Conservation (phyloP, 2,888 invertebrate species). For the Odontocolon sp. region DNA sequence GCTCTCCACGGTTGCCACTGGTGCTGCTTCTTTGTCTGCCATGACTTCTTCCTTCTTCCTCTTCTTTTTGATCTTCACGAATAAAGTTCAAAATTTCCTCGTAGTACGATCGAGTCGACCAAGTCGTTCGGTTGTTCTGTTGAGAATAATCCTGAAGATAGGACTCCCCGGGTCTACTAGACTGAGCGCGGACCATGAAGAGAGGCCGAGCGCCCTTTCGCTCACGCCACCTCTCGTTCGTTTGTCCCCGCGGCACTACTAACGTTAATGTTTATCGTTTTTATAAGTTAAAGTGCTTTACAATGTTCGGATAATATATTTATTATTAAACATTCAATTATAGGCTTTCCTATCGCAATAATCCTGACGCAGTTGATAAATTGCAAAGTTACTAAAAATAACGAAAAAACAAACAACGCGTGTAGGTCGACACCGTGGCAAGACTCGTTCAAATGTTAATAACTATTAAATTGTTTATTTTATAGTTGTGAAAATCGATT, state of each 20-base stretch:
- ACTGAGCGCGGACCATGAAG: conserved; percentile 72
- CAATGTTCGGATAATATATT: too few species aligned
- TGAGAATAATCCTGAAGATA: conserved; percentile 2
- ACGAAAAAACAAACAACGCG: too few species aligned
- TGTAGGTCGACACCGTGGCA: too few species aligned
- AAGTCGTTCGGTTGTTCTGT: neutral
- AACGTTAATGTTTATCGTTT: conserved; percentile 37
- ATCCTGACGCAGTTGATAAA: too few species aligned
- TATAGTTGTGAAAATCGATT: too few species aligned
- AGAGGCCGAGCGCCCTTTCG: conserved; percentile 63
- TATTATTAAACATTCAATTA: too few species aligned
- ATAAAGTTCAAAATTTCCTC: too few species aligned
- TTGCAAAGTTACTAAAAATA: too few species aligned
- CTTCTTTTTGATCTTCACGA: neutral
- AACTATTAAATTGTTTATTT: too few species aligned
- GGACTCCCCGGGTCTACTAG: conserved; percentile 36
- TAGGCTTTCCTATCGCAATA: too few species aligned
- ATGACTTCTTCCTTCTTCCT: neutral
- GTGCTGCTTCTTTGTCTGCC: neutral
- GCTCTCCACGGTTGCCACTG: neutral
- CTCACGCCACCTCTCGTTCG: conserved; percentile 37
- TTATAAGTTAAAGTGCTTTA: too few species aligned
- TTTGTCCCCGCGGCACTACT: conserved; percentile 59
- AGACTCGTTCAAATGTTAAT: too few species aligned
- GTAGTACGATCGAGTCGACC: neutral